Conservation (phyloP, 2,888 invertebrate genomes). For the Zaprionus lineosus region DNA sequence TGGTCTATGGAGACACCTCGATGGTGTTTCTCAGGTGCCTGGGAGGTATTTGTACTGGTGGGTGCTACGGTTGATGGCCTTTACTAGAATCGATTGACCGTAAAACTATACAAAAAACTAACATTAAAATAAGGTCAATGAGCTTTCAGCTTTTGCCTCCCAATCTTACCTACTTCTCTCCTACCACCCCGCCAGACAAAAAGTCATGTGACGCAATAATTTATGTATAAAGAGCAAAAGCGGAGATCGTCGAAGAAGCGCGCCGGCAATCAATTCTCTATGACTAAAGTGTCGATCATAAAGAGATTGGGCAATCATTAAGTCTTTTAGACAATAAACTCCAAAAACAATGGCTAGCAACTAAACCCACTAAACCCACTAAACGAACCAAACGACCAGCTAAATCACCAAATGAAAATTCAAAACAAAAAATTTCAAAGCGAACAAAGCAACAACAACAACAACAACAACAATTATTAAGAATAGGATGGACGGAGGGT, state of each 20-base stretch:
- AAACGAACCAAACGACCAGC: constrained; percentile 24
- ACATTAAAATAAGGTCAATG: constrained; percentile 53
- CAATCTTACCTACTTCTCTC: no score
- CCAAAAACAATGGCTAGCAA: constrained; percentile 38
- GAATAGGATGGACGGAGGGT: no score
- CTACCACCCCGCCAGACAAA: no score
- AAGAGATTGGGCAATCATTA: constrained; percentile 55
- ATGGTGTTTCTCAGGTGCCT: not conserved
- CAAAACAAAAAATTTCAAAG: constrained; percentile 4
- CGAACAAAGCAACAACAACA: no score
- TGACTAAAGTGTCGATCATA: constrained; percentile 28
- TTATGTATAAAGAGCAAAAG: constrained; percentile 51
- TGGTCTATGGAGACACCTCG: constrained; percentile 5
- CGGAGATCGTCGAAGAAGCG: constrained; percentile 22
- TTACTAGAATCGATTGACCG: constrained; percentile 27
- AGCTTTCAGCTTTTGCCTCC: constrained; percentile 12
- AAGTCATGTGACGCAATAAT: constrained; percentile 49
- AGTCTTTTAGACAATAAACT: constrained; percentile 35
- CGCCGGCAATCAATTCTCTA: constrained; percentile 45
- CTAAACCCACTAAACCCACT: constrained; percentile 18
- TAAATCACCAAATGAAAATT: constrained; percentile 22
- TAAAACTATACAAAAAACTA: constrained; percentile 3
- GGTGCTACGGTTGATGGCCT: constrained; percentile 14
- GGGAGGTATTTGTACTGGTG: constrained; percentile 1
- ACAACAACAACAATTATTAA: no score